Conservation (phyloP, 2,113 vertebrate species). For the Eolophus roseicapilla region DNA sequence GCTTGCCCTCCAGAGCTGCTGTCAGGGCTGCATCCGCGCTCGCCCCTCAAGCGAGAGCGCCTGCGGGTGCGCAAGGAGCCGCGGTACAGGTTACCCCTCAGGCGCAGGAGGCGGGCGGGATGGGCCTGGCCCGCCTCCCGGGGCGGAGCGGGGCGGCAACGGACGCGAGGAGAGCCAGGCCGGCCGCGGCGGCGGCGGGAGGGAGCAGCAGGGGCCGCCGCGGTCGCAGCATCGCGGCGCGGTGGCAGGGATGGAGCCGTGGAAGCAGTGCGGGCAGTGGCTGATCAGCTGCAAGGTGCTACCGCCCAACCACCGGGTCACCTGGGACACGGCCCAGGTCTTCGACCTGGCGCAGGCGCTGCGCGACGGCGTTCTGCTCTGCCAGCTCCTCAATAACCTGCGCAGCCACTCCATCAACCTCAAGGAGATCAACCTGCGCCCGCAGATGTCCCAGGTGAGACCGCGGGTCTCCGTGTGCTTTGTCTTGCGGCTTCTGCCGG, state of each 20-base stretch:
- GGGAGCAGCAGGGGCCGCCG: neutral
- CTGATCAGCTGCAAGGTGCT: constrained; percentile 94
- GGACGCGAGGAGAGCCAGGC: neutral
- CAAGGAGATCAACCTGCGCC: constrained; percentile 94
- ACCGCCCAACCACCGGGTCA: constrained; percentile 91
- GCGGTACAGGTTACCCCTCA: neutral
- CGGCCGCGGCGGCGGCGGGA: neutral
- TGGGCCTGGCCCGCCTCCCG: neutral
- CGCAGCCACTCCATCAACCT: constrained; percentile 88
- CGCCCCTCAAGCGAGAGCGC: neutral
- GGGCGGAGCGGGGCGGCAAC: neutral
- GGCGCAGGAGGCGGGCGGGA: neutral
- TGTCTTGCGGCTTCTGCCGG: neutral
- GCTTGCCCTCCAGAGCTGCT: rapidly evolving
- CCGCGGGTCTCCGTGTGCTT: neutral
- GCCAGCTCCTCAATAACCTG: constrained; percentile 96
- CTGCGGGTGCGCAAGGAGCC: neutral
- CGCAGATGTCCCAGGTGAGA: constrained; percentile 95
- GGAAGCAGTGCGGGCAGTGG: constrained; percentile 95
- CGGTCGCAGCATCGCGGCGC: neutral
- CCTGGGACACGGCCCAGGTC: constrained; percentile 94
- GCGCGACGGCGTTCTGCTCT: constrained; percentile 92
- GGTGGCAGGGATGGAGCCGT: constrained; percentile 84
- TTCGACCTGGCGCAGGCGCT: constrained; percentile 96
- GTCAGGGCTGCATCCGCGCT: rapidly evolving